phyloP scores from a whole-genome alignment of 2,797 vertebrate genomes.

The Podargus strigoides region DNA sequence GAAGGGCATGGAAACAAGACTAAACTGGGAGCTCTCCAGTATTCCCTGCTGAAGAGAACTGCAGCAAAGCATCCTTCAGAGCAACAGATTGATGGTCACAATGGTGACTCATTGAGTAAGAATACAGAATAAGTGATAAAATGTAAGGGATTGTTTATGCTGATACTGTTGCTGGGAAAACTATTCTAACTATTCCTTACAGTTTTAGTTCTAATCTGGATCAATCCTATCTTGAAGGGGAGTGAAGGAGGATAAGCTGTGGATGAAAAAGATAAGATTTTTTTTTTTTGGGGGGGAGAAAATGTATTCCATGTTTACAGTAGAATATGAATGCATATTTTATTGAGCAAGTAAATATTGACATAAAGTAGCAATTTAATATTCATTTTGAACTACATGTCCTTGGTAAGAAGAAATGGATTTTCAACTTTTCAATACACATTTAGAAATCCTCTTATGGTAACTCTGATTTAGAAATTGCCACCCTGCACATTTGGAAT shows the following conservation, averaged over 20 bases:
- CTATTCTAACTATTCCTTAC: neutral
- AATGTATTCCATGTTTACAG: neutral
- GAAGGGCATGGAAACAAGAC: neutral
- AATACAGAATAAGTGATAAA: neutral
- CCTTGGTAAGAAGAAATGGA: neutral
- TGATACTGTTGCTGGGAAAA: neutral
- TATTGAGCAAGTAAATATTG: neutral
- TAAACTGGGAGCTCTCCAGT: neutral
- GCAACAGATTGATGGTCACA: neutral
- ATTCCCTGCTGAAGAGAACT: neutral
- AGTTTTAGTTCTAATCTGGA: neutral
- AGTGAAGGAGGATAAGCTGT: neutral
- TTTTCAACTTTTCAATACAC: neutral
- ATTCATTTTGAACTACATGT: neutral
- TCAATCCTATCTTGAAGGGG: neutral
- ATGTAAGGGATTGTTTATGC: neutral
- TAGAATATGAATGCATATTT: constrained; percentile 16
- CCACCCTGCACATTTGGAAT: neutral
- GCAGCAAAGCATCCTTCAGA: neutral
- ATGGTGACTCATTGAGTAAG: neutral
- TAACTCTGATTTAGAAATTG: neutral
- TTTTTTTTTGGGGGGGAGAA: neutral
- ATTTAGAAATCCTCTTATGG: neutral
- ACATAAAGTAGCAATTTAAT: neutral
- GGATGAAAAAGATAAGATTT: neutral